A percentile compares a stretch with the other conserved stretches of the same genome.
phyloP scores from a whole-genome alignment of 1,140 invertebrate genomes.

The Drosophila pachea region DNA sequence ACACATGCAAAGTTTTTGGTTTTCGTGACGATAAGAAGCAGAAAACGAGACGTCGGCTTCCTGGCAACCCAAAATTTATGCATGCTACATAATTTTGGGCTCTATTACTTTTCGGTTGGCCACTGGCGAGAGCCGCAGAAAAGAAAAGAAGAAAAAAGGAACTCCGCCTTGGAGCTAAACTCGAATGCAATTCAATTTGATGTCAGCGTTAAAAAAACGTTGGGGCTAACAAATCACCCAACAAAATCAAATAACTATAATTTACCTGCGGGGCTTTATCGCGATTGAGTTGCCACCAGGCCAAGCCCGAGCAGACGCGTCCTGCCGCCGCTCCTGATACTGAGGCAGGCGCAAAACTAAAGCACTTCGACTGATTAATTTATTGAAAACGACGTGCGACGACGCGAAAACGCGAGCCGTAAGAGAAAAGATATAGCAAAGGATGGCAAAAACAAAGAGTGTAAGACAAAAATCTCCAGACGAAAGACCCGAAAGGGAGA shows the following conservation, averaged over 20 bases:
- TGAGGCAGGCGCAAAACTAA: slow-evolving; percentile 27
- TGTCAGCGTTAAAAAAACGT: slow-evolving; percentile 65
- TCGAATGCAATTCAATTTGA: slow-evolving; percentile 71
- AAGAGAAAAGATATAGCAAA: slow-evolving; percentile 7
- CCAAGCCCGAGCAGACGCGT: too few species aligned
- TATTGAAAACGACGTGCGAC: slow-evolving; percentile 67
- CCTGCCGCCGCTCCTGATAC: slow-evolving; percentile 15
- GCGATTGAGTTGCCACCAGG: slow-evolving; percentile 63
- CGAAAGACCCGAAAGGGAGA: slow-evolving; percentile 6
- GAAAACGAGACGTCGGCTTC: slow-evolving; percentile 61
- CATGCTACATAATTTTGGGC: slow-evolving; percentile 72
- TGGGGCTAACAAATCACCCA: slow-evolving; percentile 69
- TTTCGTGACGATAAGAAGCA: slow-evolving; percentile 68
- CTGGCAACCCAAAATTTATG: slow-evolving; percentile 69
- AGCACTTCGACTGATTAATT: slow-evolving; percentile 73
- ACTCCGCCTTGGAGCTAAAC: slow-evolving; percentile 26
- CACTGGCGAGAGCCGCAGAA: slow-evolving; percentile 22
- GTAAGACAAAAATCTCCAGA: slow-evolving; percentile 50
- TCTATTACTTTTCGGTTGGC: slow-evolving; percentile 61
- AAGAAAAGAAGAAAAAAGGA: slow-evolving; percentile 1
- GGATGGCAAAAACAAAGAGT: slow-evolving; percentile 60
- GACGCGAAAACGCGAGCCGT: slow-evolving; percentile 31
- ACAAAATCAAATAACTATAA: slow-evolving; percentile 77
- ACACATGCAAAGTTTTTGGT: slow-evolving; percentile 62
- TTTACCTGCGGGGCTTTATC: slow-evolving; percentile 72